Conservation (phyloP, 2,113 vertebrate species). For the Chionis minor region DNA sequence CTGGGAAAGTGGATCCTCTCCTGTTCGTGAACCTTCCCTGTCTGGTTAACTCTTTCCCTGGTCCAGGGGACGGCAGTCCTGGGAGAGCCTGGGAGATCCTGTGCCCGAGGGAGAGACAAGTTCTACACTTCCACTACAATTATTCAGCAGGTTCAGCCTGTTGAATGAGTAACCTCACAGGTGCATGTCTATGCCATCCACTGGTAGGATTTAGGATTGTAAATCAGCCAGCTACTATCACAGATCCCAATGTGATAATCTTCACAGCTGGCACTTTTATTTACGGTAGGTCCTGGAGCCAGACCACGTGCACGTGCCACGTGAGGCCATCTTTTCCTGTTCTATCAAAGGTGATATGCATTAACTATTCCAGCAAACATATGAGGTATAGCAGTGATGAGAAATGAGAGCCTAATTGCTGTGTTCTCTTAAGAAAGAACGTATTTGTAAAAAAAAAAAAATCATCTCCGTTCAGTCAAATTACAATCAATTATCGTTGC, state of each 20-base stretch:
- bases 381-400: not conserved
- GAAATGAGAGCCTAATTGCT: not conserved
- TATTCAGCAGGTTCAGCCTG: not conserved
- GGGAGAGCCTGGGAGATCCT: not conserved
- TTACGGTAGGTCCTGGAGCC: not conserved
- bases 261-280: not conserved
- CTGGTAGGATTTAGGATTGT: not conserved
- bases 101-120: not conserved
- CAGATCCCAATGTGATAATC: not conserved
- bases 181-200: rapidly evolving
- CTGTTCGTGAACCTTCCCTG: rapidly evolving
- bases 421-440: not conserved
- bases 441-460: not conserved
- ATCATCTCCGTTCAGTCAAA: not conserved
- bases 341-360: not conserved
- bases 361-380: not conserved
- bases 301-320: not conserved
- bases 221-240: not conserved
- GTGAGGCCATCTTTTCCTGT: not conserved
- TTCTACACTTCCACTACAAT: not conserved
- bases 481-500: not conserved
- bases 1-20: not conserved
- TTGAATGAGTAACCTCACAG: not conserved
- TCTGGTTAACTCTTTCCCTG: not conserved
- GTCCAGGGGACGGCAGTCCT: not conserved